A percentile compares a stretch with the other conserved stretches of the same genome.
These are phyloP conservation scores for Villa cingulata DNA, from an alignment of 2,888 invertebrate genomes.

Conservation along the genomic window DNA sequence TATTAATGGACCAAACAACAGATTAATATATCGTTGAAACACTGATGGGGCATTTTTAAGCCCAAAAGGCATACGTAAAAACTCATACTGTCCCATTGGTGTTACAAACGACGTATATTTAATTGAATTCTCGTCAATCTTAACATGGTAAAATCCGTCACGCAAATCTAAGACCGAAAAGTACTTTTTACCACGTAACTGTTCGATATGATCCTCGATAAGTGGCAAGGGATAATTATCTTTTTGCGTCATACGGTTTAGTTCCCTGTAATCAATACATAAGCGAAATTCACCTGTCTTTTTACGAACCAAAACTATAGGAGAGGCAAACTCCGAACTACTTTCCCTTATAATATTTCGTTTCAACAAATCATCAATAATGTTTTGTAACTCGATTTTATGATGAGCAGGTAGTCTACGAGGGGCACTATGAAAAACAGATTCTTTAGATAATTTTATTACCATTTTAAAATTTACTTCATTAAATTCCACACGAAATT, in stretches of 20 bases:
- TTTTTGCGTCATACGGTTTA: constrained; percentile 12
- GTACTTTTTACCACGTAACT: constrained; percentile 15
- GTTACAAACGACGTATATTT: constrained; percentile 20
- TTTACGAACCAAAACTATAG: constrained; percentile 19
- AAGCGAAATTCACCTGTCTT: constrained; percentile 16
- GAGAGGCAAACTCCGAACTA: constrained; percentile 19
- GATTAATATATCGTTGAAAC: constrained; percentile 16
- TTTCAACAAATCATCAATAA: constrained; percentile 20
- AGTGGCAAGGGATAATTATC: constrained; percentile 15
- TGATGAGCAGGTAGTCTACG: constrained; percentile 18
- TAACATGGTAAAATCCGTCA: constrained; percentile 23
- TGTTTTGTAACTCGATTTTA: constrained; percentile 17
- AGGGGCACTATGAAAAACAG: too few relatives aligned
- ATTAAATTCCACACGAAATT: too few relatives aligned
- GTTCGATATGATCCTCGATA: constrained; percentile 20
- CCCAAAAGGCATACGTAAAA: constrained; percentile 4
- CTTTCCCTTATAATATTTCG: constrained; percentile 12
- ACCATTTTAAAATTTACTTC: too few relatives aligned
- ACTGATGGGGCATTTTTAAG: constrained; percentile 16
- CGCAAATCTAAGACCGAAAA: constrained; percentile 19
- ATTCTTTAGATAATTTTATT: too few relatives aligned
- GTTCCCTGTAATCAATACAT: constrained; percentile 16
- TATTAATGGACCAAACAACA: constrained; percentile 10
- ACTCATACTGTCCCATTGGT: constrained; percentile 19
- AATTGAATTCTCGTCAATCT: constrained; percentile 13